Evolutionary conservation across 2,113 vertebrate genomes (phyloP).

Genomic region (Cebidichthys violaceus): DNA sequence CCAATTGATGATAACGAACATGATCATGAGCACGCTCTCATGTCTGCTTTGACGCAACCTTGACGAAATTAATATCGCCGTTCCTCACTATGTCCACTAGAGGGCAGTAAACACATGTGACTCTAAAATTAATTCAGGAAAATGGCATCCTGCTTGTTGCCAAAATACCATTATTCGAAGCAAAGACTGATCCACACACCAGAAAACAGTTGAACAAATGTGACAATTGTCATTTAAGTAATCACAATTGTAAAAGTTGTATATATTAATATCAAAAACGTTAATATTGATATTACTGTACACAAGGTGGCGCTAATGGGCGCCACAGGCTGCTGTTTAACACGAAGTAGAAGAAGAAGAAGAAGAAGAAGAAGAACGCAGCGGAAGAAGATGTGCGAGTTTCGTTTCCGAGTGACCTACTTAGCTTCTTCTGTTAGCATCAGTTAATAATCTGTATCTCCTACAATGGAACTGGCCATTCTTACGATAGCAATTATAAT

Average conservation of each 20-base stretch:
- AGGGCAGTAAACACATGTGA: neutral
- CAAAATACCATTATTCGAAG: neutral
- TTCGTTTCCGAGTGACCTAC: conserved; percentile 73
- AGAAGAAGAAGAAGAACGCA: conserved; percentile 48
- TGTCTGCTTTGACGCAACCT: neutral
- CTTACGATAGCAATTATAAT: neutral
- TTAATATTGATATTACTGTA: too few relatives aligned
- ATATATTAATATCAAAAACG: too few relatives aligned
- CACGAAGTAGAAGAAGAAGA: conserved; percentile 47
- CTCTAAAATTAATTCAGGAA: neutral
- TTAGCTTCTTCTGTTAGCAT: conserved; percentile 64
- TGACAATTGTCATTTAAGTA: neutral
- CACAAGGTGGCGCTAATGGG: conserved; percentile 26
- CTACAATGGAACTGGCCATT: neutral
- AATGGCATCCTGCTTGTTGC: neutral
- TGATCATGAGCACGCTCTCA: too few relatives aligned
- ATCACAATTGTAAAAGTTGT: neutral
- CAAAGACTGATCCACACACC: too few relatives aligned
- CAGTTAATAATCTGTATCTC: conserved; percentile 9
- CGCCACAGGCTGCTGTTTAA: neutral
- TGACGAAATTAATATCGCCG: neutral
- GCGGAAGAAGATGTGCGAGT: conserved; percentile 54
- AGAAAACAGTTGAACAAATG: neutral
- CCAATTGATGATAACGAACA: too few relatives aligned
- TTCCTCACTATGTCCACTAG: neutral